These are phyloP conservation scores for Taxidea taxus DNA, from an alignment of 2,113 vertebrate genomes.

Conservation along the genomic window DNA sequence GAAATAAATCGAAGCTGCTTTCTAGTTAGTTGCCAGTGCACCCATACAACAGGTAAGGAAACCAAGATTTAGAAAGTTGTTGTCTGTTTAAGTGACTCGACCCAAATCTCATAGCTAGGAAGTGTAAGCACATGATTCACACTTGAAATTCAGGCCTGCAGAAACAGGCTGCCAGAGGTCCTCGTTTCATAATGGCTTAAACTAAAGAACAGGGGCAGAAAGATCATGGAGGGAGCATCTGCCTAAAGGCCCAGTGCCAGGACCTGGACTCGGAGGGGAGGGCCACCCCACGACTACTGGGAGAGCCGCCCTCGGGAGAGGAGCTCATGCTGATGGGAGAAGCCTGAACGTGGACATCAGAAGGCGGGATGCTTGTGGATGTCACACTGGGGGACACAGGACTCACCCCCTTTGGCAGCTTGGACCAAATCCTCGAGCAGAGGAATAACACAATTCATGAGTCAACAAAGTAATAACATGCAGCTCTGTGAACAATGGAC, in stretches of 20 bases:
- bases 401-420: not conserved
- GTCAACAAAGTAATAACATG: not conserved
- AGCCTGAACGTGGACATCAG: not conserved
- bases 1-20: not conserved
- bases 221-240: not conserved
- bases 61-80: not conserved
- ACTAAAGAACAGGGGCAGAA: not conserved
- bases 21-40: not conserved
- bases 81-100: not conserved
- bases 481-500: not conserved
- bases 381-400: accelerated
- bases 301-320: not conserved
- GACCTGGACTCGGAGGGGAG: not conserved
- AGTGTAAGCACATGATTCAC: not conserved
- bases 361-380: no score
- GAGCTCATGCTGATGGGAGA: not conserved
- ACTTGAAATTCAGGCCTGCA: not conserved
- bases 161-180: not conserved
- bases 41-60: not conserved
- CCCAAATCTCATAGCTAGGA: not conserved
- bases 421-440: not conserved
- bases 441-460: not conserved
- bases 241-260: no score
- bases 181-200: not conserved
- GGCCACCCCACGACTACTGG: not conserved